phyloP scores from a whole-genome alignment of 2,113 vertebrate species.

The Tenrec ecaudatus region DNA sequence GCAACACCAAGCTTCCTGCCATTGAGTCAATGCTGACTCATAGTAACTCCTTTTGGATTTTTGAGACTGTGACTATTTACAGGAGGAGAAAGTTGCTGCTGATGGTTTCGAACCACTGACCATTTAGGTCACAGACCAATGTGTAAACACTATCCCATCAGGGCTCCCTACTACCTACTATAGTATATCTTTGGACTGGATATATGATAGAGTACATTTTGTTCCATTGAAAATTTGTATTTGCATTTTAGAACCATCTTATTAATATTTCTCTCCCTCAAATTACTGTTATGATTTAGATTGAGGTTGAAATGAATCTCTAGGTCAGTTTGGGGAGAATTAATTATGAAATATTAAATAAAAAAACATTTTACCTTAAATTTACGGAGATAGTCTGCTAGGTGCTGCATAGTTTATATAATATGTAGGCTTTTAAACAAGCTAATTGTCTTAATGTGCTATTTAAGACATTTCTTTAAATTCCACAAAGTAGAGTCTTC shows the following conservation, averaged over 20 bases:
- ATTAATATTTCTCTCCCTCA: background rate
- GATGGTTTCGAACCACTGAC: too few relatives aligned
- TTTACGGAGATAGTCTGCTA: background rate
- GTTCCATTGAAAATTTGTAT: background rate
- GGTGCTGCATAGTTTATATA: background rate
- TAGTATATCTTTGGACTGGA: background rate
- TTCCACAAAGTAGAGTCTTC: background rate
- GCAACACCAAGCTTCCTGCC: too few relatives aligned
- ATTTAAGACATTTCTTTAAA: background rate
- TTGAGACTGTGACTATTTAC: too few relatives aligned
- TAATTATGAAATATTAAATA: background rate
- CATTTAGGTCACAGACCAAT: too few relatives aligned
- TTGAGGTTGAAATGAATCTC: background rate
- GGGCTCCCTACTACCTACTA: background rate
- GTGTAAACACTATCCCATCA: too few relatives aligned
- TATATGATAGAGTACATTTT: background rate
- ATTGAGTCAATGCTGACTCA: too few relatives aligned
- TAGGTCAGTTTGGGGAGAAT: background rate
- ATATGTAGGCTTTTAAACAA: background rate
- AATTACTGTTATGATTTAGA: background rate
- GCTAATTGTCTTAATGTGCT: background rate
- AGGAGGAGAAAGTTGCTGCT: too few relatives aligned
- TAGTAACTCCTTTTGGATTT: too few relatives aligned
- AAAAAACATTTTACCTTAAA: background rate
- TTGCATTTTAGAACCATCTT: background rate